Base-by-base conservation (phyloP, 2,113 vertebrate species). In the Chaetodon auriga region DNA sequence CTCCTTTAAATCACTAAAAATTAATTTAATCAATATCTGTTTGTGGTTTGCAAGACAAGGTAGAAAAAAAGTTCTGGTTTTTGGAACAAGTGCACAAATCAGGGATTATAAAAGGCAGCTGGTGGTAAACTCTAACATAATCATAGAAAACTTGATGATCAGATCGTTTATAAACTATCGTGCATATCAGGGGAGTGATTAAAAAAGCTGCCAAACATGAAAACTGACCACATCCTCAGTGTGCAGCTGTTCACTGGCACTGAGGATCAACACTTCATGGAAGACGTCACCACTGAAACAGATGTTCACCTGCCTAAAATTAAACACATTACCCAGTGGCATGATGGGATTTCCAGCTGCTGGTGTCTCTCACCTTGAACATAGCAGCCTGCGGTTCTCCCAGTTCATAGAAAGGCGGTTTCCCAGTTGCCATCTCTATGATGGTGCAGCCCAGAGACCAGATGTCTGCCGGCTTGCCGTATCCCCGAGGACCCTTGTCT, bases 401-500 rank as follows among this genome's bases (percentile, higher is more conserved):
- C 68, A 99, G 95, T 73, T 99, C 98, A 68, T 99, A 97, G 92
- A 99, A 99, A 0, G 98, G 98, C 6, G 98, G 98, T 78, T 97
- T 99, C 51, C 98, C 97, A 4, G 98, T 99, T 19, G 98, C 98
- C 98, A 99, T 99, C 91, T 99, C 98, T 38, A 99, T 99, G 89
- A 99, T 99, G 0, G 98, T 99, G 90, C 98, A 99, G 68, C 98
- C 98, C 88, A 99, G 84, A 45, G 98, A 99, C 98, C 98, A 99
- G 93, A 99, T 99, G 92, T 99, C 98, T 0, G 98, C 98, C 43
- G 98, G 97, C 78, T 99, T 99, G 21, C 98, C 97, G 5, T 99
- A 99, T 68, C 98, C 98, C 58, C 98, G 94, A 0, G 98, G 98
- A 46, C 98, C 98, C 90, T 99, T 98, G 93, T 99, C 98, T 83